Evolutionary conservation across 2,113 vertebrate genomes (phyloP).

Genomic region (Semicossyphus pulcher): DNA sequence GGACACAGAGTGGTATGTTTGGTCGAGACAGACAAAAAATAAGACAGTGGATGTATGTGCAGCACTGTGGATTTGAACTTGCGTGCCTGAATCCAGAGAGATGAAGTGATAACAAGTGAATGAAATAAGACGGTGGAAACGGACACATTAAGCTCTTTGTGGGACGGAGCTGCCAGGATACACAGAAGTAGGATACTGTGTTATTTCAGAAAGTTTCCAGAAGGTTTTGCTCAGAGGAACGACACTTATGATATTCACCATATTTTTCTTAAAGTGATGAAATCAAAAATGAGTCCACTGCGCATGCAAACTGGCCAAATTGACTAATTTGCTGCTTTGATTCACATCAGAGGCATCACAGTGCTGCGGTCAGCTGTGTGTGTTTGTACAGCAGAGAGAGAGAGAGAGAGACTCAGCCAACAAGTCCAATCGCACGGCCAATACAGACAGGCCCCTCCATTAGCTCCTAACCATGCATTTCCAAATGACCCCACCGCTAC

Average conservation of each 20-base stretch:
- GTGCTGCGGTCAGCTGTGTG: constrained; percentile 37
- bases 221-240: constrained; percentile 11
- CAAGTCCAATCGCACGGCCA: constrained; percentile 44
- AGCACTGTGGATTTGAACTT: background rate
- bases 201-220: constrained; percentile 38
- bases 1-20: constrained; percentile 17
- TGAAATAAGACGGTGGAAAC: constrained; percentile 46
- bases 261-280: constrained; percentile 27
- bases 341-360: constrained; percentile 43
- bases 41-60: constrained; percentile 1
- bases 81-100: constrained; percentile 17
- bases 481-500: constrained; percentile 49
- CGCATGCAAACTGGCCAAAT: constrained; percentile 43
- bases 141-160: constrained; percentile 11
- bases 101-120: constrained; percentile 52
- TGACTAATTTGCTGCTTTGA: constrained; percentile 46
- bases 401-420: constrained; percentile 20
- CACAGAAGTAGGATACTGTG: constrained; percentile 17
- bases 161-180: constrained; percentile 25
- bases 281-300: constrained; percentile 33
- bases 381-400: constrained; percentile 33
- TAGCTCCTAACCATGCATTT: constrained; percentile 62
- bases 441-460: constrained; percentile 59
- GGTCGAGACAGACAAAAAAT: constrained; percentile 7
- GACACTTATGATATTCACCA: constrained; percentile 1